These are phyloP conservation scores for Corydoras maculifer DNA, from an alignment of 2,113 vertebrate genomes.

Conservation along the genomic window DNA sequence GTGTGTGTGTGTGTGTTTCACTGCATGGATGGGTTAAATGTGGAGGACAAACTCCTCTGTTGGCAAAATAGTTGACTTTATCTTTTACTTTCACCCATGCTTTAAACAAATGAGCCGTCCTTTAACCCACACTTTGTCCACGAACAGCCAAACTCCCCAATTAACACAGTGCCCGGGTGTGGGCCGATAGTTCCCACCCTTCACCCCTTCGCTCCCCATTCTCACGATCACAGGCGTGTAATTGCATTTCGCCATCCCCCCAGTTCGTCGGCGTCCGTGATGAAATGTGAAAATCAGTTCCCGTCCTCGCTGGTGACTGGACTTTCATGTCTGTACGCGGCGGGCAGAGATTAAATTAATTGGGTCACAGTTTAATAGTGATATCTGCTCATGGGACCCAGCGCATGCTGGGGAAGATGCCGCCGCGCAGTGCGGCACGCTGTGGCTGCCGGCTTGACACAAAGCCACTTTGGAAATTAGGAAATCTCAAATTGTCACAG, in stretches of 20 bases:
- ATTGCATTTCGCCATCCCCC: neutral
- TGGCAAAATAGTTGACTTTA: too few species aligned
- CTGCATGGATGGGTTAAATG: too few species aligned
- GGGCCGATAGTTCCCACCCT: too few species aligned
- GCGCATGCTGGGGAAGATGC: conserved; percentile 41
- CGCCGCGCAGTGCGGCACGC: neutral
- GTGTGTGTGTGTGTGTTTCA: too few species aligned
- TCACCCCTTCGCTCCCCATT: too few species aligned
- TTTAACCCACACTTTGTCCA: too few species aligned
- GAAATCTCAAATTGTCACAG: conserved; percentile 35
- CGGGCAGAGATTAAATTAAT: conserved; percentile 64
- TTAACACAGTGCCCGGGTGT: too few species aligned
- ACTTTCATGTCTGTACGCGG: conserved; percentile 59
- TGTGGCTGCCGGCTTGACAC: conserved; percentile 19
- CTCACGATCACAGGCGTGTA: too few species aligned
- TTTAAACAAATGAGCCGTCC: too few species aligned
- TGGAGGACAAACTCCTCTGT: too few species aligned
- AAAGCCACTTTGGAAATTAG: conserved; percentile 39
- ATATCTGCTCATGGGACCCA: conserved; percentile 45
- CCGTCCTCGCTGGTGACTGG: conserved; percentile 20
- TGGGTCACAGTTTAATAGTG: conserved; percentile 60
- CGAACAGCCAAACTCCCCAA: too few species aligned
- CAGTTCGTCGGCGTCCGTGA: conserved; percentile 49
- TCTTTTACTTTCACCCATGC: too few species aligned
- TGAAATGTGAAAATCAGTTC: conserved; percentile 54